phyloP scores from a whole-genome alignment of 2,888 invertebrate genomes.

The Mesorhabditis sp. region DNA sequence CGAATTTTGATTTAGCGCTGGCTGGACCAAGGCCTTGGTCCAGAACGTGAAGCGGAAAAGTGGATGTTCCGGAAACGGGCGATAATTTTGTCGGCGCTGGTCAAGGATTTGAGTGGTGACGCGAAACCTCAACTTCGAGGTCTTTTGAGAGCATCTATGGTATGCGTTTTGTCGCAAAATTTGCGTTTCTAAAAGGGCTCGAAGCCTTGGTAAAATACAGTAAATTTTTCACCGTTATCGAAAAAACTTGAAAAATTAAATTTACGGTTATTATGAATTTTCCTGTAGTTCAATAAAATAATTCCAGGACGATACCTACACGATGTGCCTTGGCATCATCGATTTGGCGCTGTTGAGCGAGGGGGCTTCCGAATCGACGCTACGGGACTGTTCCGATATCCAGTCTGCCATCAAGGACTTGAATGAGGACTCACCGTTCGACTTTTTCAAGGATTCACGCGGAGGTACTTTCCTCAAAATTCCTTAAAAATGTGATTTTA shows the following conservation, averaged over 20 bases:
- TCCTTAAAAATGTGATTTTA: no score
- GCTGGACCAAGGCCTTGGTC: background rate
- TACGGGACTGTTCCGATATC: background rate
- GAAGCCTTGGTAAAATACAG: no score
- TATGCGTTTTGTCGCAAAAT: background rate
- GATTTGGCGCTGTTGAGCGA: background rate
- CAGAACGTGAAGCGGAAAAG: background rate
- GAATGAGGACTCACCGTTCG: background rate
- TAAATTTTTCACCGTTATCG: no score
- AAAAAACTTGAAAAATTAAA: no score
- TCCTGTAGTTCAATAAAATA: background rate
- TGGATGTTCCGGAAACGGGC: constrained; percentile 5
- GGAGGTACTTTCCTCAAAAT: background rate
- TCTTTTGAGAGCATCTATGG: background rate
- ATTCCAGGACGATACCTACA: constrained; percentile 3
- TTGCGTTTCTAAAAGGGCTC: no score
- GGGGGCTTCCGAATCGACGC: background rate
- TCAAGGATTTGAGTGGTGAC: background rate
- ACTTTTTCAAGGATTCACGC: background rate
- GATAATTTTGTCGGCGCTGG: background rate
- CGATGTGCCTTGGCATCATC: constrained; percentile 2
- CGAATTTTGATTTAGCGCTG: constrained; percentile 1
- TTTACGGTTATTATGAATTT: no score
- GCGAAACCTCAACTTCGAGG: background rate
- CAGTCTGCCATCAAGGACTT: background rate